Evolutionary conservation across 1,140 invertebrate species (phyloP).

Genomic region (Araneus ventricosus): DNA sequence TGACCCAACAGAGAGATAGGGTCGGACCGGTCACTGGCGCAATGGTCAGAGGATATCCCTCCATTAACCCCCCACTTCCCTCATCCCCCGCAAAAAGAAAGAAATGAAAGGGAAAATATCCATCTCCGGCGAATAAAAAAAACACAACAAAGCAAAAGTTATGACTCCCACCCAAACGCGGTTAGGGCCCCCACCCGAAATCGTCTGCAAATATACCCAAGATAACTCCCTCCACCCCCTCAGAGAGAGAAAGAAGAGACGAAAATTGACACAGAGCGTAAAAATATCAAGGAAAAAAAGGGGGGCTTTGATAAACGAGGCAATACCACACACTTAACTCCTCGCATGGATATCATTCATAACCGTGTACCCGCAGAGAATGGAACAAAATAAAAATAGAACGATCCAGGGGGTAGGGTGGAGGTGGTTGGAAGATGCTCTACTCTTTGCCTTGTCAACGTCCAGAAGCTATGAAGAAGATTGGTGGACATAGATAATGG

Average conservation of each 20-base stretch:
- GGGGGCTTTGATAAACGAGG: slow-evolving; percentile 57
- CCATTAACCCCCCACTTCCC: neutral
- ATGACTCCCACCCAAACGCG: slow-evolving; percentile 29
- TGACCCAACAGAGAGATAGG: slow-evolving; percentile 22
- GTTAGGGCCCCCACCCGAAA: neutral
- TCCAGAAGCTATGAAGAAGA: slow-evolving; percentile 39
- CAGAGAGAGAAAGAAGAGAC: slow-evolving; percentile 9
- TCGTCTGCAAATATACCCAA: slow-evolving; percentile 53
- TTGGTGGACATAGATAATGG: slow-evolving; percentile 50
- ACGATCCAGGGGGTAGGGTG: neutral
- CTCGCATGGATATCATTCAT: slow-evolving; percentile 56
- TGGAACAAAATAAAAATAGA: slow-evolving; percentile 18
- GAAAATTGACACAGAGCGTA: slow-evolving; percentile 53
- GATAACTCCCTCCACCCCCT: slow-evolving; percentile 18
- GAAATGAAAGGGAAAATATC: slow-evolving; percentile 40
- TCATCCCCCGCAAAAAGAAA: neutral
- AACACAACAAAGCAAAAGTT: slow-evolving; percentile 14
- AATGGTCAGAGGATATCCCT: slow-evolving; percentile 37
- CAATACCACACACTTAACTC: slow-evolving; percentile 62
- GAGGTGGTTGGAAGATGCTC: neutral
- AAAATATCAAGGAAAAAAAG: neutral
- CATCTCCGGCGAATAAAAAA: neutral
- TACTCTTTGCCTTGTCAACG: slow-evolving; percentile 23
- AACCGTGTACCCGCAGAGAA: slow-evolving; percentile 25
- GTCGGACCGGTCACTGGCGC: slow-evolving; percentile 23